These are phyloP conservation scores for Microctenopoma steveboyesi DNA, from an alignment of 2,797 vertebrate genomes.

Conservation along the genomic window DNA sequence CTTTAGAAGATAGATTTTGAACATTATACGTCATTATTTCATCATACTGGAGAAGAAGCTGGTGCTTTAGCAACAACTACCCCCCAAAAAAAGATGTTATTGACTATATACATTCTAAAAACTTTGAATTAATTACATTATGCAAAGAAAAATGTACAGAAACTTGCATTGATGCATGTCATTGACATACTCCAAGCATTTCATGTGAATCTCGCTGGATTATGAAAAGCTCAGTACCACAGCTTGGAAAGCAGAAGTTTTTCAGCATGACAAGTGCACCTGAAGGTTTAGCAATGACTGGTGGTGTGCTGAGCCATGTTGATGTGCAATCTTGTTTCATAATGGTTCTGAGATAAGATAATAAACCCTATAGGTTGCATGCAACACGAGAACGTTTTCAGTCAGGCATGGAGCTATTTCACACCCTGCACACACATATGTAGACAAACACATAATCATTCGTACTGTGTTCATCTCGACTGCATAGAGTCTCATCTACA, in stretches of 20 bases:
- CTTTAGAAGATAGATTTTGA: background rate
- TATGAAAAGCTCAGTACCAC: constrained; percentile 39
- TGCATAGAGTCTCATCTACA: constrained; percentile 15
- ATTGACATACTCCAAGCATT: constrained; percentile 9
- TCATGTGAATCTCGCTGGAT: constrained; percentile 31
- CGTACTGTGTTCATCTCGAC: constrained; percentile 14
- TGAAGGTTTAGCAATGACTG: constrained; percentile 48
- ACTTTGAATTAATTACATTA: constrained; percentile 15
- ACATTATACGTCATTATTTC: too few relatives aligned
- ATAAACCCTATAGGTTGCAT: constrained; percentile 32
- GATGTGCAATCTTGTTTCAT: constrained; percentile 49
- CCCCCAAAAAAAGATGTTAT: background rate
- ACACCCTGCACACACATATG: constrained; percentile 8
- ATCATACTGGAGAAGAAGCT: background rate
- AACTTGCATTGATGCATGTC: too few relatives aligned
- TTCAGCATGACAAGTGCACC: constrained; percentile 52
- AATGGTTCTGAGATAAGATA: constrained; percentile 55
- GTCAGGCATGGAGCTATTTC: constrained; percentile 42
- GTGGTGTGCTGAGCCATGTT: constrained; percentile 32
- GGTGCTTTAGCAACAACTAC: background rate
- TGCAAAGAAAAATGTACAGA: constrained; percentile 9
- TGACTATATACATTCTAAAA: too few relatives aligned
- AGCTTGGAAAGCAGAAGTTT: constrained; percentile 44
- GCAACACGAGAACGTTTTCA: constrained; percentile 36
- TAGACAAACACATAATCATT: constrained; percentile 9